Conservation (phyloP, 1,140 invertebrate species). For the Piezodorus guildinii region DNA sequence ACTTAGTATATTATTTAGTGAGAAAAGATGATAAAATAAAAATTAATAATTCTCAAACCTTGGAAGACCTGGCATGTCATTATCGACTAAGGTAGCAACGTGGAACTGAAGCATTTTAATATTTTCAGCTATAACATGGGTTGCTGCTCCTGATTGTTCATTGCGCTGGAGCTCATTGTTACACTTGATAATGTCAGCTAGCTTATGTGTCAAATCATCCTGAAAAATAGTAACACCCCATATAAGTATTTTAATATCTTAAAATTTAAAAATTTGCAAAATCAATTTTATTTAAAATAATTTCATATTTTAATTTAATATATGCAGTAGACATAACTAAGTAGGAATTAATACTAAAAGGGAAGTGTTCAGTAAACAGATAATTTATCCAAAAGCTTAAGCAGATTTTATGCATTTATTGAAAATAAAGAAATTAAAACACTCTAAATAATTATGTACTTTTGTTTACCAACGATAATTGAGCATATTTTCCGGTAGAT, state of each 20-base stretch:
- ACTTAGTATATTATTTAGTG: background rate
- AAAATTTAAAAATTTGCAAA: background rate
- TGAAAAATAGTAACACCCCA: conserved; percentile 33
- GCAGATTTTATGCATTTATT: no score
- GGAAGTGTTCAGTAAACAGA: no score
- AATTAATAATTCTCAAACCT: conserved; percentile 37
- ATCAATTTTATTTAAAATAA: background rate
- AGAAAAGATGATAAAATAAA: background rate
- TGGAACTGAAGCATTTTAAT: conserved; percentile 98
- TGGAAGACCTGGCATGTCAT: conserved; percentile 96
- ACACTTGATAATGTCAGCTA: conserved; percentile 96
- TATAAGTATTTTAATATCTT: background rate
- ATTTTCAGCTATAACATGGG: conserved; percentile 93
- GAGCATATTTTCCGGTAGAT: no score
- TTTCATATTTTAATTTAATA: no score
- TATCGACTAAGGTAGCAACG: conserved; percentile 94
- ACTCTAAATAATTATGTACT: no score
- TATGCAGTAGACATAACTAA: no score
- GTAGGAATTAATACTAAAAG: no score
- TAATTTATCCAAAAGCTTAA: no score
- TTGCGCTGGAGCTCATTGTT: conserved; percentile 95
- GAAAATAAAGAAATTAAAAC: no score
- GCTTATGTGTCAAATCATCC: conserved; percentile 98
- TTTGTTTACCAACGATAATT: no score
- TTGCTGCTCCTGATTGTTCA: conserved; percentile 89